These are phyloP conservation scores for Elymnias hypermnestra DNA, from an alignment of 1,140 invertebrate species.

Conservation along the genomic window DNA sequence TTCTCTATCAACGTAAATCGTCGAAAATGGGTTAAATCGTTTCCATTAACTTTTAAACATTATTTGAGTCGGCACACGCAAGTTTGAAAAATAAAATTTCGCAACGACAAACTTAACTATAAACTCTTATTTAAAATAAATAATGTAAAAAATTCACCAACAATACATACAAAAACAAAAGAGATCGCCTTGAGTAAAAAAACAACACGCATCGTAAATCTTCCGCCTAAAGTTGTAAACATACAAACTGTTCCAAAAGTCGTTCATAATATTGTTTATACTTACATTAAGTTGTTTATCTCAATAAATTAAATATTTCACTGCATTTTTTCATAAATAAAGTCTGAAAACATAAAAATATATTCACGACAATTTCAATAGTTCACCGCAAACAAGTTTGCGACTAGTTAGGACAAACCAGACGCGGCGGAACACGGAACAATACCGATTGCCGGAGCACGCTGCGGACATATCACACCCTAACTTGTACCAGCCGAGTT, in stretches of 20 bases:
- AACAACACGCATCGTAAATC: conserved; percentile 2
- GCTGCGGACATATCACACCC: no score
- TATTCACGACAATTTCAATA: neutral
- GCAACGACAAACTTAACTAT: neutral
- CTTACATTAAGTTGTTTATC: conserved; percentile 18
- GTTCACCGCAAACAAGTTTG: neutral
- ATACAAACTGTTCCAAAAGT: conserved; percentile 21
- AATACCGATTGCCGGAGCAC: conserved; percentile 11
- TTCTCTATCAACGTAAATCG: no score
- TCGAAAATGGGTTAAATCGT: no score
- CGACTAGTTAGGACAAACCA: neutral
- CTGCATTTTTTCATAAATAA: conserved; percentile 11
- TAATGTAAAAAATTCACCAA: neutral
- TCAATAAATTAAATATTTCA: neutral
- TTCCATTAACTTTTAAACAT: no score
- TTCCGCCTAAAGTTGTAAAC: conserved; percentile 27
- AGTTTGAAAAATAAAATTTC: neutral
- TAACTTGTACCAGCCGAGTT: no score
- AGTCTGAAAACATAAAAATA: neutral
- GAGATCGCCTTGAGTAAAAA: conserved; percentile 18
- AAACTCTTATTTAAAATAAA: neutral
- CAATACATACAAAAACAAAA: conserved; percentile 15
- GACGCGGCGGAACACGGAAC: neutral
- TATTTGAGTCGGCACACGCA: neutral
- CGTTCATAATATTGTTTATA: conserved; percentile 13